Conservation (phyloP, 2,888 invertebrate species). For the Zygothrica quintamaculata region DNA sequence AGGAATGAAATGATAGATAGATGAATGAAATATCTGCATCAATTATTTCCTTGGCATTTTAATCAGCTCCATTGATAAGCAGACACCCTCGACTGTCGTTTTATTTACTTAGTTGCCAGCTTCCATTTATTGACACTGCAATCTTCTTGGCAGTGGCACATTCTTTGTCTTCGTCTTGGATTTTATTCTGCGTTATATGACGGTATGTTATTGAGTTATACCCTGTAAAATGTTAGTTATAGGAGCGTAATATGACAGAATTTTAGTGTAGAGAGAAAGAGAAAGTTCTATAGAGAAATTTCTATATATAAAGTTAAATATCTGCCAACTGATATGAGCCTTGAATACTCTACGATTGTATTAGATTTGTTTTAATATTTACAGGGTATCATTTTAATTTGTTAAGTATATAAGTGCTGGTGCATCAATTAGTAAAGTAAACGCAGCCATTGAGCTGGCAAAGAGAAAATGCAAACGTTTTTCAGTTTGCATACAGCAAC, state of each 20-base stretch:
- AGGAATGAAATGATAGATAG: too few relatives aligned
- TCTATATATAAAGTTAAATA: background rate
- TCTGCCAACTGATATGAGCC: background rate
- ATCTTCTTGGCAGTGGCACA: slow-evolving; percentile 20
- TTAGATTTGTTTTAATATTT: background rate
- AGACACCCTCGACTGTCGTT: slow-evolving; percentile 4
- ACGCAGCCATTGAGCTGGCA: slow-evolving; percentile 67
- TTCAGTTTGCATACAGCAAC: slow-evolving; percentile 34
- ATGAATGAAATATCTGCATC: slow-evolving; percentile 17
- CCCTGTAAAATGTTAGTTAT: background rate
- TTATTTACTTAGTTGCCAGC: slow-evolving; percentile 28
- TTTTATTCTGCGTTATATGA: background rate
- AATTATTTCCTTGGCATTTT: slow-evolving; percentile 53
- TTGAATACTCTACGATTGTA: background rate
- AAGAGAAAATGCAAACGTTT: slow-evolving; percentile 61
- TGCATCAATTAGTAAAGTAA: slow-evolving; percentile 77
- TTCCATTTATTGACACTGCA: slow-evolving; percentile 43
- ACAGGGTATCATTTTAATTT: slow-evolving; percentile 37
- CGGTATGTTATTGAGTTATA: background rate
- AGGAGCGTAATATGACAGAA: too few relatives aligned
- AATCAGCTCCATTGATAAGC: slow-evolving; percentile 51
- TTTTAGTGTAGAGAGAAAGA: too few relatives aligned
- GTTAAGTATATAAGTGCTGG: slow-evolving; percentile 60
- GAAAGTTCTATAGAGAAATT: too few relatives aligned
- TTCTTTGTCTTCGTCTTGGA: background rate